Base-by-base conservation (phyloP, 2,888 invertebrate species). In the Altica lythri region DNA sequence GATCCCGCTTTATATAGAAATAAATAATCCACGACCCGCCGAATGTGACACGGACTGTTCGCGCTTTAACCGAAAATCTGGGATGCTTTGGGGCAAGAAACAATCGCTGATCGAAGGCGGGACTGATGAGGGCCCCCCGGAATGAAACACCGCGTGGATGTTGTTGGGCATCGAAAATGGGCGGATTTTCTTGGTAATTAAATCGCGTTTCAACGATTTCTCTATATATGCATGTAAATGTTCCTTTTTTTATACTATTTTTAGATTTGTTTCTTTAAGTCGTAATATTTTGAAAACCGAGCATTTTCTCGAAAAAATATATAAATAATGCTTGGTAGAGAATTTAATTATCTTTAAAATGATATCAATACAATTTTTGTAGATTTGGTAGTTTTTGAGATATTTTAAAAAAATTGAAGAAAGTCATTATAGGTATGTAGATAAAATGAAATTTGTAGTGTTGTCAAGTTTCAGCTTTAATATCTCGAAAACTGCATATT, bases 21-120 rank as follows among this genome's bases (percentile, higher is more conserved):
- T 37, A 29, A 48, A 38, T 48, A 48, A 48, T 38, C 49, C 49
- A 32, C 49, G 40, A 32, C 13, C 49, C 30, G 40, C 17, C 40
- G 40, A n/a, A 16, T 30, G 40, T 10, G 30, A 40, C 40, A 42
- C 40, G 49, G 42, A 32, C 40, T 22, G 30, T n/a, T n/a, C n/a
- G n/a, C n/a, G n/a, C 40, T 12, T 32, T 29, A 30, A 45, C 34
- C 32, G 40, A 40, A n/a, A 49, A 49, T 49, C 49, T 42, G 32
- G 49, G 32, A 42, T 19, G 49, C 49, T 49, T n/a, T 32, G 40
- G 32, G 14, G 40, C 40, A 22, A 19, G 40, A 40, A 40, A 40
- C 22, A 40, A 40, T 40, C 22, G 40, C 16, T 30, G 25, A 40
- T 32, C n/a, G 40, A 49, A 42, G 49, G 49, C 49, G 49, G 49